A percentile compares a stretch with the other conserved stretches of the same genome.
These are phyloP conservation scores for Megalops atlanticus DNA, from an alignment of 2,113 vertebrate species.

Conservation along the genomic window DNA sequence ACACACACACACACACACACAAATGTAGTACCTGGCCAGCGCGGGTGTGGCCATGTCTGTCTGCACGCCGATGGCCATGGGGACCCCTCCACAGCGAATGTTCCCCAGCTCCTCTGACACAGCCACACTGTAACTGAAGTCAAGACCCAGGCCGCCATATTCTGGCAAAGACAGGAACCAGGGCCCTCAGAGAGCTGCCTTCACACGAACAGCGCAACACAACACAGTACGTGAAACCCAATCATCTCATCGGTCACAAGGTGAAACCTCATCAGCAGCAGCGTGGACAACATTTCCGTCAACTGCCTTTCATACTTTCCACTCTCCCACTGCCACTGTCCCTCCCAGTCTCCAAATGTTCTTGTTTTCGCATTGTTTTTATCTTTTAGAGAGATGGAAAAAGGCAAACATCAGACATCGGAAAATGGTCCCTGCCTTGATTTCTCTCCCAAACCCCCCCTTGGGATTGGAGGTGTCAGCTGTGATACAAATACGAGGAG, in stretches of 20 bases:
- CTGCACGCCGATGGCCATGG: conserved; percentile 86
- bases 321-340: too few relatives aligned
- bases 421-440: neutral
- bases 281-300: too few relatives aligned
- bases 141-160: conserved; percentile 82
- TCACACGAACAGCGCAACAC: too few relatives aligned
- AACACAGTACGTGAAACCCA: too few relatives aligned
- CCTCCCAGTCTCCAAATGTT: neutral
- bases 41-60: conserved; percentile 83
- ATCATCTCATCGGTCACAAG: too few relatives aligned
- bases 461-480: neutral
- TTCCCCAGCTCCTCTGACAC: conserved; percentile 82
- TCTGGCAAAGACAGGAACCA: conserved; percentile 62
- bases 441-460: neutral
- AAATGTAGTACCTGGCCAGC: conserved; percentile 74
- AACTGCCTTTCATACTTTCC: too few relatives aligned
- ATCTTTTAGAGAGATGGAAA: neutral
- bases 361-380: too few relatives aligned
- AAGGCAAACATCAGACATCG: neutral
- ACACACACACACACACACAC: neutral
- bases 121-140: conserved; percentile 83
- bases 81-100: conserved; percentile 78
- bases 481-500: neutral
- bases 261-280: too few relatives aligned
- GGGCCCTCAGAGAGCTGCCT: neutral